Percentiles rank a stretch among this genome's conserved stretches.
Conservation (phyloP, 2,113 vertebrate species). For the Buteo buteo region DNA sequence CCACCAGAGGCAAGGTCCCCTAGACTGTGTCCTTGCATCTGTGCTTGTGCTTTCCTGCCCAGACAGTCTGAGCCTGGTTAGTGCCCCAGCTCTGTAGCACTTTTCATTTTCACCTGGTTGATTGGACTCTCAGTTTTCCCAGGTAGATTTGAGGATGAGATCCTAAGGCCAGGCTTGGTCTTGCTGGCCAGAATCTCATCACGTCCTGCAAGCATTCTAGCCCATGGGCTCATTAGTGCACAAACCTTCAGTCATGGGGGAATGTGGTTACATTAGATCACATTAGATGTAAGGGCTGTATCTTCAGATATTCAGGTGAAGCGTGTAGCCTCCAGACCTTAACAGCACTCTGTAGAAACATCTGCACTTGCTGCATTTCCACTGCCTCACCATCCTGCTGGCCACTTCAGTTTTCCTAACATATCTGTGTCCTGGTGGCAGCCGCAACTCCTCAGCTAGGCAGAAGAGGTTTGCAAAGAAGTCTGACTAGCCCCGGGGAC, state of each 20-base stretch:
- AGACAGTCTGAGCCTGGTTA: background rate
- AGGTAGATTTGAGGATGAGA: background rate
- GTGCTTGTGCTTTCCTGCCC: background rate
- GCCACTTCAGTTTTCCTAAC: background rate
- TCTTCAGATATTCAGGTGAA: background rate
- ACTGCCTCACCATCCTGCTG: background rate
- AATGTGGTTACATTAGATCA: background rate
- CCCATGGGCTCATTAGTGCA: background rate
- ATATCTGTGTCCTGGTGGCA: background rate
- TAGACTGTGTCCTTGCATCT: background rate
- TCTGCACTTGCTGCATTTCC: background rate
- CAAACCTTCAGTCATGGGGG: background rate
- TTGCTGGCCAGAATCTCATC: background rate
- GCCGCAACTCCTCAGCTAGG: background rate
- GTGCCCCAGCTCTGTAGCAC: background rate
- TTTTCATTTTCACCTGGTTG: background rate
- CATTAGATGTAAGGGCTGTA: background rate
- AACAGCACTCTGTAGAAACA: background rate
- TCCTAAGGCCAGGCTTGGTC: background rate
- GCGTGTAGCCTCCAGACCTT: background rate
- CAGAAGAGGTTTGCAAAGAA: background rate
- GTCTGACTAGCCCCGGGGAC: background rate
- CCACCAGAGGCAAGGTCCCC: rapidly evolving
- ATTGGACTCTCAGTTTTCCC: background rate
- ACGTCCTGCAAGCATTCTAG: background rate